Conservation (phyloP, 2,113 vertebrate genomes). For the Otis tarda region DNA sequence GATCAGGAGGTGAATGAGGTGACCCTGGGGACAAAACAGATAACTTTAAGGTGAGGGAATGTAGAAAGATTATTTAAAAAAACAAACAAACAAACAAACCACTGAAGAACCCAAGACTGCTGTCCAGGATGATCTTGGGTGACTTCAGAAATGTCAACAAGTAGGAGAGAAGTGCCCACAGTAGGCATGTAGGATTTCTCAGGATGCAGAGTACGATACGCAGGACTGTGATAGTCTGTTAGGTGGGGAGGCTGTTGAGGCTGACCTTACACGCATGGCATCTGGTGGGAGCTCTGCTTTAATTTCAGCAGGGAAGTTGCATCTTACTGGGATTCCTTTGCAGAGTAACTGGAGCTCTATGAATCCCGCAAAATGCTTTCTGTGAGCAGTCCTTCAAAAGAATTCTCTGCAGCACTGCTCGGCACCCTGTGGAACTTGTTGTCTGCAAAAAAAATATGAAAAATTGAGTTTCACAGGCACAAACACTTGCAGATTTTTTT, state of each 20-base stretch:
- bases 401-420: not conserved
- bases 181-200: not conserved
- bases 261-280: not conserved
- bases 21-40: not conserved
- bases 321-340: not conserved
- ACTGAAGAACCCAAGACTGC: fast-evolving
- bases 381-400: not conserved
- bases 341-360: not conserved
- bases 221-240: not conserved
- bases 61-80: not conserved
- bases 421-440: not conserved
- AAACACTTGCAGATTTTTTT: not conserved
- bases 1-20: not conserved
- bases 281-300: not conserved
- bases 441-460: not conserved
- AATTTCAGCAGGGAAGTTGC: not conserved
- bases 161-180: not conserved
- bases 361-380: not conserved
- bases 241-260: not conserved
- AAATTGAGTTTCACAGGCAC: not conserved
- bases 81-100: not conserved
- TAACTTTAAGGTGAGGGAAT: not conserved
- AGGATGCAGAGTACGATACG: not conserved
- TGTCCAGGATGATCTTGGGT: not conserved
- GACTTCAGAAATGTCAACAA: not conserved